Evolutionary conservation across 2,797 vertebrate species (phyloP), one percentile per base, ranked within the genome.

Genomic region (Tauraco hartlaubi): DNA sequence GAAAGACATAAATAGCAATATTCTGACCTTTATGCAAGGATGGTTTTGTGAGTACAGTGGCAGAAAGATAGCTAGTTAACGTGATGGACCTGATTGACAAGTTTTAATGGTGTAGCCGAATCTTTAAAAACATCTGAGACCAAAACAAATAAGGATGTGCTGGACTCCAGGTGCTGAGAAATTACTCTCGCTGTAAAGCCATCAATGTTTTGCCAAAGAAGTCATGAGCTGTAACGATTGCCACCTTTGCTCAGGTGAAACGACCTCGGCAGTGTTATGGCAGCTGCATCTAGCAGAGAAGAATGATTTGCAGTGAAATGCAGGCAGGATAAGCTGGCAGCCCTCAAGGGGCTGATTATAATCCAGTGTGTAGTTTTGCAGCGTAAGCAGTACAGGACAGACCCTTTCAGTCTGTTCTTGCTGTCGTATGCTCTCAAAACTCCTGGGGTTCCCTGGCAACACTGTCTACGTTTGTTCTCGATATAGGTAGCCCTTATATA

Each of bases 281-380:
- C 56, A 84, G 69, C 54, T 58, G 52, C 28, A 80, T 15, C 23
- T 61, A 67, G 29, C 72, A 88, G 41, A 80, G 71, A 89, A 84
- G 77, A 91, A 94, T 18, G 26, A 76, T 54, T 52, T 86, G 59
- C 69, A 79, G 37, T 37, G 72, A 83, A 90, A 61, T 28, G 31
- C 59, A 48, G 33, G 63, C 37, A 83, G 78, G 33, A 55, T 73
- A 93, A 90, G 12, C 79, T 93, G 58, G 76, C 63, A 94, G 71
- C 48, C 55, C 69, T 96, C 88, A 75, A 81, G 83, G 51, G 76
- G 35, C 69, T 88, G 94, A 81, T 92, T 91, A 81, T 81, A 94
- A 90, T 15, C 91, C 79, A 49, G 48, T 41, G 63, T 48, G 88
- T 35, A 75, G 58, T 58, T 91, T 49, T 81, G 87, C 69, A 66